A percentile compares a stretch with the other conserved stretches of the same genome.
phyloP scores from a whole-genome alignment of 2,113 vertebrate genomes.

The Hassar affinis region DNA sequence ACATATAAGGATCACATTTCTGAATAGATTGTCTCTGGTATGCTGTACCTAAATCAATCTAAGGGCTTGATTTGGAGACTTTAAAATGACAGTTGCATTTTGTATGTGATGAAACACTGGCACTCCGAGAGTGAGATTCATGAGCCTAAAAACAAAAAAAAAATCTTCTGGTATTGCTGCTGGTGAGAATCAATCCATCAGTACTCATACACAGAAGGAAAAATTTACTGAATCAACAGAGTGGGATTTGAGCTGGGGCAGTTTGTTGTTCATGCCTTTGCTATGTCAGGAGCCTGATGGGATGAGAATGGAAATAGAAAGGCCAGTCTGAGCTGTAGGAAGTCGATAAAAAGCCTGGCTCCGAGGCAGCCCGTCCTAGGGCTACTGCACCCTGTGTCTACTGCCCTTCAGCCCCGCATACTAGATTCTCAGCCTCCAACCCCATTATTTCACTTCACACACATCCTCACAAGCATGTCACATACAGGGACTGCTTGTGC shows the following conservation, averaged over 20 bases:
- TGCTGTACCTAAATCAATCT: slow-evolving; percentile 11
- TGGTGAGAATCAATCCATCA: slow-evolving; percentile 38
- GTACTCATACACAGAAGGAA: slow-evolving; percentile 34
- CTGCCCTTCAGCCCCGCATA: not conserved
- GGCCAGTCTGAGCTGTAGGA: slow-evolving; percentile 29
- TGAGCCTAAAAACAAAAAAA: not conserved
- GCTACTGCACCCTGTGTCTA: slow-evolving; percentile 9
- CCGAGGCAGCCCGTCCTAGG: not conserved
- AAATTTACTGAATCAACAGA: not conserved
- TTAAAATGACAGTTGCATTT: slow-evolving; percentile 11
- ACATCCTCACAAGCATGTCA: slow-evolving; percentile 28
- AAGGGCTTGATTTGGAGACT: slow-evolving; percentile 3
- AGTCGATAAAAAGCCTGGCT: slow-evolving; percentile 9
- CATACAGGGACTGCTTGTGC: slow-evolving; percentile 38
- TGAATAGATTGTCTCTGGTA: slow-evolving; percentile 19
- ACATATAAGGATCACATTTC: slow-evolving; percentile 16
- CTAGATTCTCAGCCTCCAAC: slow-evolving; percentile 9
- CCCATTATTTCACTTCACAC: slow-evolving; percentile 35
- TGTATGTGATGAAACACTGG: too few species aligned
- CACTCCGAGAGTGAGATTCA: too few species aligned
- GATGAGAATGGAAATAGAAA: slow-evolving; percentile 42
- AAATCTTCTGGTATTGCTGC: slow-evolving; percentile 9
- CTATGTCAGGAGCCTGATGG: slow-evolving; percentile 16
- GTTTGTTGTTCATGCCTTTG: not conserved
- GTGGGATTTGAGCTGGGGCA: not conserved